Percentiles rank a stretch among this genome's conserved stretches.
Conservation (phyloP, 1,140 invertebrate species). For the Zaprionus nigranus region DNA sequence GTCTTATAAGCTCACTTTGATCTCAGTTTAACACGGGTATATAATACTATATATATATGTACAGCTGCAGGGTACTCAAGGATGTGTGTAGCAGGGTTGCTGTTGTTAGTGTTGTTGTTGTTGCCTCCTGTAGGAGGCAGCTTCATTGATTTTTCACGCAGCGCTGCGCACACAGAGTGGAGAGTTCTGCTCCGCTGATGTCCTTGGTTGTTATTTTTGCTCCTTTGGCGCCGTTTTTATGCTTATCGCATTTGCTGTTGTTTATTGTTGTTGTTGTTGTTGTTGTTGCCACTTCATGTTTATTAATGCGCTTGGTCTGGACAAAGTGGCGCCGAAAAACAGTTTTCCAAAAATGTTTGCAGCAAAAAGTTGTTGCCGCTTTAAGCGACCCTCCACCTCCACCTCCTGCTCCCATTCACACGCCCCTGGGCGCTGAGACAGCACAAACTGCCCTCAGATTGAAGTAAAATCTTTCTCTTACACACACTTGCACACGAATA, state of each 20-base stretch:
- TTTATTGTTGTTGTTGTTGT: constrained; percentile 51
- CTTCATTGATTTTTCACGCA: constrained; percentile 76
- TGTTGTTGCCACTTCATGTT: constrained; percentile 37
- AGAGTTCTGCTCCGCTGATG: constrained; percentile 36
- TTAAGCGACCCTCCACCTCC: constrained; percentile 1
- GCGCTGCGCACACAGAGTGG: constrained; percentile 32
- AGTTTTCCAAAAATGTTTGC: constrained; percentile 2
- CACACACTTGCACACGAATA: constrained; percentile 10
- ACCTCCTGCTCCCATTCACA: not conserved
- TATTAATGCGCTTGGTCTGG: constrained; percentile 44
- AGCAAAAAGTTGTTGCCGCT: constrained; percentile 21
- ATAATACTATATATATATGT: not conserved
- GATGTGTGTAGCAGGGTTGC: constrained; percentile 15
- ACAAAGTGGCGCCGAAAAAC: constrained; percentile 38
- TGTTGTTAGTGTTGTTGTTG: constrained; percentile 20
- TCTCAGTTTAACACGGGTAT: not conserved
- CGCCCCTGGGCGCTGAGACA: constrained; percentile 2
- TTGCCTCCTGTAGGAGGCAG: constrained; percentile 46
- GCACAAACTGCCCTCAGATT: constrained; percentile 20
- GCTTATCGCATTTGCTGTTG: constrained; percentile 8
- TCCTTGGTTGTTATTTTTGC: constrained; percentile 74
- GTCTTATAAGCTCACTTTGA: constrained; percentile 1
- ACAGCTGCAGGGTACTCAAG: constrained; percentile 20
- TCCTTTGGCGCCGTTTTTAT: constrained; percentile 41
- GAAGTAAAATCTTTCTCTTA: not conserved